Evolutionary conservation across 2,797 vertebrate species (phyloP).

Genomic region (Oryzias dopingdopingensis): DNA sequence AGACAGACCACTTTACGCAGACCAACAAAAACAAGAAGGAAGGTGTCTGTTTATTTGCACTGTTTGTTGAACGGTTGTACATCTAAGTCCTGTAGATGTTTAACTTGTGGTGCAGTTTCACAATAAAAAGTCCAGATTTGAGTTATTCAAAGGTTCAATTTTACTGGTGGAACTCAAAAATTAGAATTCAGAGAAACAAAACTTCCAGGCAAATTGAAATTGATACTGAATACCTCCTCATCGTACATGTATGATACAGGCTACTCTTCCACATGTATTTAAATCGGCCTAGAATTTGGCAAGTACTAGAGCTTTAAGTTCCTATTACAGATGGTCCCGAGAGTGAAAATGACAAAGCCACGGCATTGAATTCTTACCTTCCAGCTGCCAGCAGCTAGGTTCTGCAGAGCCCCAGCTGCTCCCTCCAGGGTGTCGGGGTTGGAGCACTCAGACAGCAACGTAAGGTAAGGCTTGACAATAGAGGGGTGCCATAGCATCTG

Average conservation of each 20-base stretch:
- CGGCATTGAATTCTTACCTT: slow-evolving; percentile 80
- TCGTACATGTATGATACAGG: neutral
- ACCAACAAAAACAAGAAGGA: slow-evolving; percentile 13
- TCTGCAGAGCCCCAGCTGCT: slow-evolving; percentile 95
- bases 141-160: too few relatives aligned
- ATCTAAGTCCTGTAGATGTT: too few relatives aligned
- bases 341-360: slow-evolving; percentile 16
- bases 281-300: slow-evolving; percentile 10
- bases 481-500: slow-evolving; percentile 99
- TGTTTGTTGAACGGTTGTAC: too few relatives aligned
- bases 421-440: slow-evolving; percentile 99
- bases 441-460: slow-evolving; percentile 98
- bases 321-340: slow-evolving; percentile 27
- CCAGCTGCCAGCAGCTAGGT: slow-evolving; percentile 98
- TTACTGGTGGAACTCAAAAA: too few relatives aligned
- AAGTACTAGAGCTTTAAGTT: slow-evolving; percentile 3
- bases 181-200: too few relatives aligned
- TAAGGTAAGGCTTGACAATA: slow-evolving; percentile 99
- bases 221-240: too few relatives aligned
- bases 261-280: neutral
- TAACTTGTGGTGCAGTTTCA: too few relatives aligned
- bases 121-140: too few relatives aligned
- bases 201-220: too few relatives aligned
- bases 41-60: too few relatives aligned
- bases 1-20: slow-evolving; percentile 89